Conservation (phyloP, 2,797 vertebrate species). For the Sebastes hubbsi region DNA sequence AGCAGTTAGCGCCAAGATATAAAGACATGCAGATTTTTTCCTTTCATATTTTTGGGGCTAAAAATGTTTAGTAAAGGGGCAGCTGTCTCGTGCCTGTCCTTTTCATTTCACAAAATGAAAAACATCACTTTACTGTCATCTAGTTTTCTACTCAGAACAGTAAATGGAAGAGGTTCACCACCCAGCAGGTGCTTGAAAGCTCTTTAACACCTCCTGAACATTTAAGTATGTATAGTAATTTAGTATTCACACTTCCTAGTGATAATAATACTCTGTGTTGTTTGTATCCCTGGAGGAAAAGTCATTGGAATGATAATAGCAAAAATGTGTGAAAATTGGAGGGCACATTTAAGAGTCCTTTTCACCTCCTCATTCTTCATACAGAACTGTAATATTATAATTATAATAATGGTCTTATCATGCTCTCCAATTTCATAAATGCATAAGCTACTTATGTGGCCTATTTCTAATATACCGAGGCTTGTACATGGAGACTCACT, state of each 20-base stretch:
- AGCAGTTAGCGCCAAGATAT: not conserved
- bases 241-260: not conserved
- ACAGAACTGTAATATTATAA: not conserved
- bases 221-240: not conserved
- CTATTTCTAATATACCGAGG: not conserved
- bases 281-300: not conserved
- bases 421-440: slow-evolving; percentile 8
- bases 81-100: not conserved
- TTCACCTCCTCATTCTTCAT: not conserved
- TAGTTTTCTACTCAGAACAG: not conserved
- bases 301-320: not conserved
- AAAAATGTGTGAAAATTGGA: not conserved
- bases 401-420: not conserved
- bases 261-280: not conserved
- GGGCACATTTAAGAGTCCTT: not conserved
- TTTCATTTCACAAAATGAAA: slow-evolving; percentile 7
- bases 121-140: not conserved
- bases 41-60: not conserved
- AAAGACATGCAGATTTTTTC: not conserved
- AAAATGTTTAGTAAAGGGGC: not conserved
- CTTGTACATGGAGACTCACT: not conserved
- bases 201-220: not conserved
- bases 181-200: not conserved
- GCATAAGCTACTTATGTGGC: not conserved
- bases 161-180: not conserved